phyloP scores from a whole-genome alignment of 2,113 vertebrate genomes.

The Sphyrna mokarran region DNA sequence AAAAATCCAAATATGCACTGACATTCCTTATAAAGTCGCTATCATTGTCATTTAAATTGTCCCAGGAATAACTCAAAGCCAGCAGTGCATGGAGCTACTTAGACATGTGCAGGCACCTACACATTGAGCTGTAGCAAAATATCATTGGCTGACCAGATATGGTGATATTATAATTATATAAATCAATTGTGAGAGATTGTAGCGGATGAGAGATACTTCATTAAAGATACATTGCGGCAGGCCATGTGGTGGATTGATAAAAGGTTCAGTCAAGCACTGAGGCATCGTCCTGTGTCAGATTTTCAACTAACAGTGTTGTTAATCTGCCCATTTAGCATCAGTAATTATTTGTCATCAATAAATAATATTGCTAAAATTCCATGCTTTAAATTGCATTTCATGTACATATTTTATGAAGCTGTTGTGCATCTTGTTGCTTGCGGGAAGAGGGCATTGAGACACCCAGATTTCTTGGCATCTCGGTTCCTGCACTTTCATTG shows the following conservation, averaged over 20 bases:
- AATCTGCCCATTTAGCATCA: neutral
- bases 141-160: neutral
- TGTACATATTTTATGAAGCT: conserved; percentile 22
- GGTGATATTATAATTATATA: neutral
- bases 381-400: neutral
- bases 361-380: neutral
- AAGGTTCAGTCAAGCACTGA: neutral
- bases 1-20: neutral
- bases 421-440: neutral
- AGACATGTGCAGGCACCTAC: neutral
- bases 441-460: neutral
- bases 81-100: neutral
- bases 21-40: neutral
- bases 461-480: neutral
- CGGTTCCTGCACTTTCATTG: neutral
- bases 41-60: too few species aligned
- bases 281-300: neutral
- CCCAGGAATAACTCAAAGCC: neutral
- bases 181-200: neutral
- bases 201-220: neutral
- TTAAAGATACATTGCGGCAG: neutral
- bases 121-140: neutral
- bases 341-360: neutral
- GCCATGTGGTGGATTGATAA: neutral
- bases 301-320: neutral